Evolutionary conservation across 2,113 vertebrate genomes (phyloP).

Genomic region (Malurus alboscapulatus): DNA sequence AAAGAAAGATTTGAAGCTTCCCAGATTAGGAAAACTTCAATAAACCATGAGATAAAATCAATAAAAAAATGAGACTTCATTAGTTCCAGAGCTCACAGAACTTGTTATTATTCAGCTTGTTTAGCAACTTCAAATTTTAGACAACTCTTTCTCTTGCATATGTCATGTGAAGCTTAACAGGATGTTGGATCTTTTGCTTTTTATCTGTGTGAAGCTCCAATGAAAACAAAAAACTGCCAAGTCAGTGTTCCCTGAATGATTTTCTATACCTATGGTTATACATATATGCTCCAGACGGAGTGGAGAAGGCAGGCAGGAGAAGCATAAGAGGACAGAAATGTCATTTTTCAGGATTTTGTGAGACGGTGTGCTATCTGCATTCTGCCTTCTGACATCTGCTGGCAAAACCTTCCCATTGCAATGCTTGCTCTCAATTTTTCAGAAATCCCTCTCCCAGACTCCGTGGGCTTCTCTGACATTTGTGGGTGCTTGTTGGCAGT

Average conservation of each 20-base stretch:
- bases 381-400: conserved; percentile 50
- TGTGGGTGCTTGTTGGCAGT: background rate
- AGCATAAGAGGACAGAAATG: background rate
- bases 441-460: background rate
- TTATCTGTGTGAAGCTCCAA: background rate
- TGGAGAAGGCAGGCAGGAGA: background rate
- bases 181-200: background rate
- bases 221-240: background rate
- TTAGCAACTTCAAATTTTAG: conserved; percentile 25
- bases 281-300: background rate
- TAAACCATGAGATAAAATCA: conserved; percentile 12
- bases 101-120: conserved; percentile 22
- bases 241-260: background rate
- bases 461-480: background rate
- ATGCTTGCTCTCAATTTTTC: background rate
- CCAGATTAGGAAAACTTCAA: background rate
- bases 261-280: background rate
- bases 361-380: fast-evolving
- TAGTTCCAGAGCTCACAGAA: background rate
- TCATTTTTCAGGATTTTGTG: background rate
- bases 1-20: background rate
- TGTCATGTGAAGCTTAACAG: background rate
- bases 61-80: background rate
- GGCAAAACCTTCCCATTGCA: conserved; percentile 41
- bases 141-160: background rate